Base-by-base conservation (phyloP, 2,113 vertebrate species). In the Corythornis cristatus region DNA sequence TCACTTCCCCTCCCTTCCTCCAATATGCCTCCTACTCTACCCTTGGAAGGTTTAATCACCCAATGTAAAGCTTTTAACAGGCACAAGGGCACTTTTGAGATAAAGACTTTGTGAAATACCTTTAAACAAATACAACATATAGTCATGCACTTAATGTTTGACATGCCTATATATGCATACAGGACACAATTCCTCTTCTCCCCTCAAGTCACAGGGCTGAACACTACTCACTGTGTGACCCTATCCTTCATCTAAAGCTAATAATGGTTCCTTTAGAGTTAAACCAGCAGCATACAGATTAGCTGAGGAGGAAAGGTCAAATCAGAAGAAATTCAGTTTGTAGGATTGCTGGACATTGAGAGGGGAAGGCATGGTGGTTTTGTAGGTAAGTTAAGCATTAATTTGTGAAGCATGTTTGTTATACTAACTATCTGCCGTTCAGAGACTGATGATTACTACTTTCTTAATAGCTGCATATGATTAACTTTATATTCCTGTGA, bases 361-460 rank as follows among this genome's bases (percentile, higher is more conserved):
- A 50, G 48, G 22, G 48, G 48, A 23, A 50, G 48, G 48, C 48
- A 50, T 50, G 48, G 80, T 11, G 40, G 16, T 67, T 28, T 60
- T 51, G 22, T 42, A 93, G 70, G 62, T 35, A 90, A 95, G 65
- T 86, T 90, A 84, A 85, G 42, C 45, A 87, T 83, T 89, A 85
- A 91, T 93, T 93, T 75, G 61, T 80, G 48, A 83, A 65, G 54
- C 14, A 26, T 53, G 51, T 66, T 91, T 70, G 91, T 62, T 26
- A 51, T 51, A 25, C 50, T 51, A 51, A 51, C 50, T 26, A 51
- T 51, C 25, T 25, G 7, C 23, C 25, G 7, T 26, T 51, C 50
- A 51, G 50, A 51, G 23, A 26, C 50, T 51, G 50, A 51, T 51
- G 50, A 51, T 37, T 48, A 51, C 50, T 51, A 51, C 50, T 26